Base-by-base conservation (phyloP, 2,888 invertebrate genomes). In the Rutpela maculata region DNA sequence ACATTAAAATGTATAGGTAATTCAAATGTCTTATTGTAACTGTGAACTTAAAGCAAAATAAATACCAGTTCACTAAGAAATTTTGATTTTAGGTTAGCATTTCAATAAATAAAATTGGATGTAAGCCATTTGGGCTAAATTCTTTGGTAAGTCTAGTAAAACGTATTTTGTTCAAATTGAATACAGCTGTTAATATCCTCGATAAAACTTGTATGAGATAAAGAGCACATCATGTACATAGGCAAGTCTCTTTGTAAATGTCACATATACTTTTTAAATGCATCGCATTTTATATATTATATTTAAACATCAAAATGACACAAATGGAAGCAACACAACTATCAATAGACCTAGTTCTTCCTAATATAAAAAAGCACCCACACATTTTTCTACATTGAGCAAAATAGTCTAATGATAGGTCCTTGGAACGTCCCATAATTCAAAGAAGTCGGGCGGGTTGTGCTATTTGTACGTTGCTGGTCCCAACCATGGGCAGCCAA, bases 401-500 rank as follows among this genome's bases (percentile, higher is more conserved):
- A 78, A 76, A 19, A 65, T 17, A 72, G 57, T 77, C 83, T 84
- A 88, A 82, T 87, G 87, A 79, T 89, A 89, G 73, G 87, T 88
- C 72, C 88, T 84, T 12, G 89, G 89, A 57, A 88, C 85, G 70
- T 89, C 89, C 89, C 89, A 89, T 74, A 89, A 78, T 81, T 88
- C 89, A 70, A 89, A 89, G 78, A 88, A 88, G 78, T 88, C 86
- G 6, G 88, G 87, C 59, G 86, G 85, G 81, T 84, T 86, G 89
- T 92, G 92, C 92, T 93, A 93, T 92, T 93, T 93, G 90, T 92
- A 93, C 82, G 92, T 89, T 17, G 92, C 91, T 22, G 93, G 93
- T 0, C 93, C 94, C 70, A 94, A 91, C 93, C 93, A 93, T 66
- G 94, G 93, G 88, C 94, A 94, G 68, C 94, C 93, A 91, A 94